A percentile compares a stretch with the other conserved stretches of the same genome.
Conservation (phyloP, 2,113 vertebrate genomes). For the Jacana jacana region DNA sequence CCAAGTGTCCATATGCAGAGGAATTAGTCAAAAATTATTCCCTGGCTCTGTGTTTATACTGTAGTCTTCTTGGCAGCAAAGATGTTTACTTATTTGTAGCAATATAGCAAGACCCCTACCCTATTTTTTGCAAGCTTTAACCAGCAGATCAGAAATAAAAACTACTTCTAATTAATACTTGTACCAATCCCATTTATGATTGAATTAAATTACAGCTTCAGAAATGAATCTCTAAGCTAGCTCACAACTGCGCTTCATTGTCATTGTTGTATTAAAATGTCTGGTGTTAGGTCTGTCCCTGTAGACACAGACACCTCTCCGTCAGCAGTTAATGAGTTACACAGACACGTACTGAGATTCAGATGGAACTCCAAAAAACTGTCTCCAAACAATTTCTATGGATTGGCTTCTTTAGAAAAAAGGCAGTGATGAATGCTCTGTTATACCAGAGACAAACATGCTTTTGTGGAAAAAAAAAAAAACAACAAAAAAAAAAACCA, state of each 20-base stretch:
- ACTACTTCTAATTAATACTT: not conserved
- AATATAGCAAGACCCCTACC: not conserved
- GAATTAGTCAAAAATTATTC: conserved; percentile 29
- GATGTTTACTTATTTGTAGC: conserved; percentile 13
- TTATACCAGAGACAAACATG: not conserved
- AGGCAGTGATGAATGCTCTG: not conserved
- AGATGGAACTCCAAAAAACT: not conserved
- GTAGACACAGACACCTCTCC: not conserved
- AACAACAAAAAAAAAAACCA: not conserved
- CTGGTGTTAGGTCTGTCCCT: not conserved
- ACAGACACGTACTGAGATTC: accelerated
- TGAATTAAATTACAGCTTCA: not conserved
- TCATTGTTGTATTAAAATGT: not conserved
- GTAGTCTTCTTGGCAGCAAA: conserved; percentile 2
- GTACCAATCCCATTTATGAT: not conserved
- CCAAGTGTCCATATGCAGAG: conserved; percentile 16
- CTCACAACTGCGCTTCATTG: not conserved
- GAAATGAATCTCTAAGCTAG: not conserved
- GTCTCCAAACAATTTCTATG: not conserved
- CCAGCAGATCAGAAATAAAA: conserved; percentile 23
- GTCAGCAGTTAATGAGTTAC: not conserved
- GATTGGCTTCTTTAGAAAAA: not conserved
- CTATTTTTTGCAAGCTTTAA: conserved; percentile 26
- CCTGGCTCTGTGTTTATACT: conserved; percentile 5
- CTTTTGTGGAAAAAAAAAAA: not conserved